Base-by-base conservation (phyloP, 92 coral and sea anemone species). In the Ricordea florida region DNA sequence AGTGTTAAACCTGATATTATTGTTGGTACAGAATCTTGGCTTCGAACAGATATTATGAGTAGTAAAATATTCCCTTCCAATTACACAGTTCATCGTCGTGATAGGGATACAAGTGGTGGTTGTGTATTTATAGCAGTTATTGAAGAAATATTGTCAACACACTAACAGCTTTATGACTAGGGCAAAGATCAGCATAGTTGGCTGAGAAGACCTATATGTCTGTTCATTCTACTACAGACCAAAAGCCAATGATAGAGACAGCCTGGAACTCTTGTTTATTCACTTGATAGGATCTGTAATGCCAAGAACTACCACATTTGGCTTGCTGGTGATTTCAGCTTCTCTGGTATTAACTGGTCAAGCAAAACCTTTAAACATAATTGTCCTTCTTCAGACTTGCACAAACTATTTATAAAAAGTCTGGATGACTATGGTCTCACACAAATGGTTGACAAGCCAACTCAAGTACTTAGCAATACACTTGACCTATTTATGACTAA, bases 401-500 rank as follows among this genome's bases (percentile, higher is more conserved):
- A 69, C 31, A 61, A 41, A 10, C 32, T 57, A 57, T 52, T 66
- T 11, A 8, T 53, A 10, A 43, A 55, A 44, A 67, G 41, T 4
- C 28, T 57, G 44, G 76, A 55, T 26, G 77, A 66, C 57, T 23
- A 65, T 48, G 62, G 70, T 29, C 69, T 69, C 32, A 22, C 47
- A 47, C 79, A 79, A 48, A 59, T 79, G 26, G 85, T 79, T 26
- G 53, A 57, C 31, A 51, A 79, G 52, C 85, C 85, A 18, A 76
- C 83, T 10, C 38, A 51, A 29, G 11, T 10, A 21, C 60, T 27
- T 13, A 44, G 23, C 15, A 46, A 48, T 29, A 72, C 75, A 48
- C 43, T 53, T 32, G 84, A 78, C 42, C 64, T 78, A 20, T 37
- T 78, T 18, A 31, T 53, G 21, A 32, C 57, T 30, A 62, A 76